Conservation (phyloP, 2,888 invertebrate genomes). For the Monopis laevigella region DNA sequence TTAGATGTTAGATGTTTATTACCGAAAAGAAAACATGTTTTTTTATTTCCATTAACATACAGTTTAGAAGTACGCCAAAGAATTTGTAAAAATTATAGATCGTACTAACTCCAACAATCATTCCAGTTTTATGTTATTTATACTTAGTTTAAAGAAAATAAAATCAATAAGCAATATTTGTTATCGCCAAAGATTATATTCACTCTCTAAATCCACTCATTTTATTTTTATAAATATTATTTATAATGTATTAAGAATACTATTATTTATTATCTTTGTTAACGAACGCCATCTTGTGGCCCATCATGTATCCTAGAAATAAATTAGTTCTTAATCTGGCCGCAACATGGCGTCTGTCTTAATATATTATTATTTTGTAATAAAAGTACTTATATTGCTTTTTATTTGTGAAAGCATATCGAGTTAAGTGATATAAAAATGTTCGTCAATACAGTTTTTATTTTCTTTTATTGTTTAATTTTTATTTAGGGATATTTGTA, state of each 20-base stretch:
- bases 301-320: neutral
- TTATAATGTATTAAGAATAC: neutral
- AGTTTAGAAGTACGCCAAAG: constrained; percentile 64
- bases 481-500: constrained; percentile 26
- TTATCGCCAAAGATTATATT: constrained; percentile 21
- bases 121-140: constrained; percentile 14
- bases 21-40: no score
- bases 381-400: constrained; percentile 30
- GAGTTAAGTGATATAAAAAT: constrained; percentile 41
- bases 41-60: constrained; percentile 56
- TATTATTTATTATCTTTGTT: neutral
- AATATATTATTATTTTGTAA: constrained; percentile 22
- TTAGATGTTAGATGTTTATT: constrained; percentile 11
- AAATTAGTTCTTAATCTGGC: neutral
- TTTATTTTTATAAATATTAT: constrained; percentile 1
- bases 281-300: constrained; percentile 2
- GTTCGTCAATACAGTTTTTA: constrained; percentile 42
- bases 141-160: constrained; percentile 22
- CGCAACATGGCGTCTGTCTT: constrained; percentile 26
- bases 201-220: neutral
- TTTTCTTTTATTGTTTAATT: constrained; percentile 47
- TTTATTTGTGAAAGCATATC: constrained; percentile 48
- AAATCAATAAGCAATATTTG: constrained; percentile 17
- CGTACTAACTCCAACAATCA: constrained; percentile 11
- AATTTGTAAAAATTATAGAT: constrained; percentile 28